Conservation (phyloP, 2,888 invertebrate genomes). For the Drosophila barbarae region DNA sequence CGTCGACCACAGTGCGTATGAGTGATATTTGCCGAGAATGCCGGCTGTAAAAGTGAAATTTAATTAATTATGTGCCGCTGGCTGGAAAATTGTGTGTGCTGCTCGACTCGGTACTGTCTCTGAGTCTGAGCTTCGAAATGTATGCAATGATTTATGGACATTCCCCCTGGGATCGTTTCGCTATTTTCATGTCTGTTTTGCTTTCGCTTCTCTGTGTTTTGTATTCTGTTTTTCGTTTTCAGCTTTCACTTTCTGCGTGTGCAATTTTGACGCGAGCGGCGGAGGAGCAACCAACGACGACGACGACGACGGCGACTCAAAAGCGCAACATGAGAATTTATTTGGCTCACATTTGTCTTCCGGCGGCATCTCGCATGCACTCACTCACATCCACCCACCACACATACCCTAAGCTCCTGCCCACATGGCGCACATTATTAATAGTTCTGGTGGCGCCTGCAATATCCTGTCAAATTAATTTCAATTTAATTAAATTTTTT, state of each 20-base stretch:
- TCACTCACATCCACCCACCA: conserved; percentile 23
- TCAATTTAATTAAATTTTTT: conserved; percentile 73
- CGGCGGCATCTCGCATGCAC: conserved; percentile 43
- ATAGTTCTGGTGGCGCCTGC: conserved; percentile 66
- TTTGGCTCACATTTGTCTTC: conserved; percentile 71
- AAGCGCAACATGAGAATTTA: conserved; percentile 73
- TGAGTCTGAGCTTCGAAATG: conserved; percentile 40
- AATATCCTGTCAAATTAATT: conserved; percentile 74
- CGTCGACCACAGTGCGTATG: conserved; percentile 50
- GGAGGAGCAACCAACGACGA: conserved; percentile 22
- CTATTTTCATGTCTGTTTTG: conserved; percentile 33
- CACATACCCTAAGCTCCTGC: conserved; percentile 16
- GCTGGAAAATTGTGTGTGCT: conserved; percentile 31
- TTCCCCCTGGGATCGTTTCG: conserved; percentile 32
- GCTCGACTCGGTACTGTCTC: background rate
- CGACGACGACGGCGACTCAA: conserved; percentile 47
- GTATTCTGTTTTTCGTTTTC: conserved; percentile 22
- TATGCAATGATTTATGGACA: conserved; percentile 66
- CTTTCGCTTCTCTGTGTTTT: conserved; percentile 3
- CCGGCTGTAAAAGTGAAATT: conserved; percentile 59
- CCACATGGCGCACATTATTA: conserved; percentile 62
- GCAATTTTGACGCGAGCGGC: conserved; percentile 60
- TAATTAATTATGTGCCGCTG: conserved; percentile 65
- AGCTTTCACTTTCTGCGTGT: conserved; percentile 33
- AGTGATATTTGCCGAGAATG: conserved; percentile 51